A percentile compares a stretch with the other conserved stretches of the same genome.
Conservation (phyloP, 2,113 vertebrate genomes). For the Thamnophis sirtalis region DNA sequence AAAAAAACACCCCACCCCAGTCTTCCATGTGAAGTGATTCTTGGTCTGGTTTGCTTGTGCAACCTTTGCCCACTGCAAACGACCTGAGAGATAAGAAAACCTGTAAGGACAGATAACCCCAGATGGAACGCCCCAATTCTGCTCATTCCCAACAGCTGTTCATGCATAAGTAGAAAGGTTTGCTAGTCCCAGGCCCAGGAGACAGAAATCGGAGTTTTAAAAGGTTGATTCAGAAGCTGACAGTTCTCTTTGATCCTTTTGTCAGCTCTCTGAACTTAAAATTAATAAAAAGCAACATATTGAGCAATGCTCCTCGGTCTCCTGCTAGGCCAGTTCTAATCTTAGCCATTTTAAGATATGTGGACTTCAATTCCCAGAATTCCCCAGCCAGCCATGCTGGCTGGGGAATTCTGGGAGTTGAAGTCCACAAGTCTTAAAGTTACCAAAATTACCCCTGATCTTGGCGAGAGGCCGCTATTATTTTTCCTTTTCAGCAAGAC, state of each 20-base stretch:
- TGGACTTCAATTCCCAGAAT: too few species aligned
- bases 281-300: background rate
- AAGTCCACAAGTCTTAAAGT: background rate
- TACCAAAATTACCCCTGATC: too few species aligned
- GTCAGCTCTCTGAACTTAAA: background rate
- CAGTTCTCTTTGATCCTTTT: background rate
- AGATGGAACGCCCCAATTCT: background rate
- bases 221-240: background rate
- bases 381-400: too few species aligned
- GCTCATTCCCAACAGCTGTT: background rate
- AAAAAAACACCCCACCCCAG: background rate
- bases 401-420: background rate
- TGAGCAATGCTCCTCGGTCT: background rate
- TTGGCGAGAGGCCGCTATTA: background rate
- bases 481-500: background rate
- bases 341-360: too few species aligned
- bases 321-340: background rate
- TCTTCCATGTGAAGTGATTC: conserved; percentile 46
- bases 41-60: conserved; percentile 22
- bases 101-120: background rate
- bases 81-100: background rate
- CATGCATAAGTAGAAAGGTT: background rate
- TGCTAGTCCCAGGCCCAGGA: background rate
- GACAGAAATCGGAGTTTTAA: background rate
- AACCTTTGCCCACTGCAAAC: background rate